Percentiles rank a stretch among this genome's conserved stretches.
phyloP scores from a whole-genome alignment of 2,113 vertebrate species.

The Petromus typicus region DNA sequence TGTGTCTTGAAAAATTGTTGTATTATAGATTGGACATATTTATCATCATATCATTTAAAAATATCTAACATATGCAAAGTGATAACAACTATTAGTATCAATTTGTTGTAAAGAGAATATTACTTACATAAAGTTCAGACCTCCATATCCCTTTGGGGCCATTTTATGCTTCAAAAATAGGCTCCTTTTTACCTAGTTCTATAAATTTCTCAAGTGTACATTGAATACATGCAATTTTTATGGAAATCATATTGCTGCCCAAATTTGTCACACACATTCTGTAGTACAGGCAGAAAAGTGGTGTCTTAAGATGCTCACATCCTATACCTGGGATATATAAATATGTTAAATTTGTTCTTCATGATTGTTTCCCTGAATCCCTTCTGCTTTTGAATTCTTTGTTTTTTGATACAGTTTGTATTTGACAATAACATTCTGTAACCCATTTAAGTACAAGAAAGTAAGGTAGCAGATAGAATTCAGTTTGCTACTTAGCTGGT shows the following conservation, averaged over 20 bases:
- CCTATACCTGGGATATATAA: neutral
- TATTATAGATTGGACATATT: neutral
- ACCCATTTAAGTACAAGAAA: neutral
- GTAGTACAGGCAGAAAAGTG: neutral
- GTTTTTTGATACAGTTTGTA: neutral
- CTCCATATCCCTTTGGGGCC: neutral
- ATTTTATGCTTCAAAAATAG: constrained; percentile 39
- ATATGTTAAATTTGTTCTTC: neutral
- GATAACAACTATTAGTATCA: constrained; percentile 24
- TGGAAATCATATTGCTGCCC: neutral
- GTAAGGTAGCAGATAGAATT: neutral
- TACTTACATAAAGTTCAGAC: neutral
- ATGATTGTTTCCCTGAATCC: neutral
- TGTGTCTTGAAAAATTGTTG: constrained; percentile 45
- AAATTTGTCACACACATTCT: neutral
- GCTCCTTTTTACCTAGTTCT: neutral
- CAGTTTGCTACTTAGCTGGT: neutral
- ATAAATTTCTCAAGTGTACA: neutral
- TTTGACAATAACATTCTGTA: neutral
- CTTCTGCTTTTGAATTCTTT: neutral
- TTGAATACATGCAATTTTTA: neutral
- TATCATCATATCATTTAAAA: constrained; percentile 43
- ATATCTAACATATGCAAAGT: constrained; percentile 7
- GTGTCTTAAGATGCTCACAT: neutral
- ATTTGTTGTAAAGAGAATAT: constrained; percentile 21